These are phyloP conservation scores for Baryphthengus martii DNA, from an alignment of 2,113 vertebrate species.

Conservation along the genomic window DNA sequence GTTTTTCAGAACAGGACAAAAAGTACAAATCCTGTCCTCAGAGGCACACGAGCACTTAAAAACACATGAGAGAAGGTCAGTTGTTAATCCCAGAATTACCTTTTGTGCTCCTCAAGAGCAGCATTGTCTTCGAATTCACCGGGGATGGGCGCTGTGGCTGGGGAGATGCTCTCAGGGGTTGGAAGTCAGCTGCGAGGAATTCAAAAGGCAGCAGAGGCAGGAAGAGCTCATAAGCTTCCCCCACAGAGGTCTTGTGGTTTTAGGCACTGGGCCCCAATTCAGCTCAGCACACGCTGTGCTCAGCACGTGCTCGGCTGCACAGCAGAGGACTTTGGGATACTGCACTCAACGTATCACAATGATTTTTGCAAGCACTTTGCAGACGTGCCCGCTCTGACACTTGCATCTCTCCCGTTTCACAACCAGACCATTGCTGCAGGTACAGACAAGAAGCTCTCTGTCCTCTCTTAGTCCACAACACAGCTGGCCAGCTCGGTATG, in stretches of 20 bases:
- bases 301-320: neutral
- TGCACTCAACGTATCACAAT: rapidly evolving
- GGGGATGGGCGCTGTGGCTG: neutral
- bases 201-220: neutral
- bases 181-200: neutral
- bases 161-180: neutral
- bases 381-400: neutral
- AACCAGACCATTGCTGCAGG: neutral
- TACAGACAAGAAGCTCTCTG: rapidly evolving
- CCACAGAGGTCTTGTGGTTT: neutral
- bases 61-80: neutral
- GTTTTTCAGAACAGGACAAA: neutral
- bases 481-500: too few relatives aligned
- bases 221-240: neutral
- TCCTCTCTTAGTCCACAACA: neutral
- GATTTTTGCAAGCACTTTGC: neutral
- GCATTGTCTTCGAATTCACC: neutral
- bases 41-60: neutral
- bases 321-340: neutral
- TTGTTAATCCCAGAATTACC: neutral
- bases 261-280: neutral
- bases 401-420: neutral
- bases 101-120: neutral
- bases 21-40: neutral
- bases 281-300: neutral